Conservation (phyloP, 2,113 vertebrate species). For the Crotalus helleri region DNA sequence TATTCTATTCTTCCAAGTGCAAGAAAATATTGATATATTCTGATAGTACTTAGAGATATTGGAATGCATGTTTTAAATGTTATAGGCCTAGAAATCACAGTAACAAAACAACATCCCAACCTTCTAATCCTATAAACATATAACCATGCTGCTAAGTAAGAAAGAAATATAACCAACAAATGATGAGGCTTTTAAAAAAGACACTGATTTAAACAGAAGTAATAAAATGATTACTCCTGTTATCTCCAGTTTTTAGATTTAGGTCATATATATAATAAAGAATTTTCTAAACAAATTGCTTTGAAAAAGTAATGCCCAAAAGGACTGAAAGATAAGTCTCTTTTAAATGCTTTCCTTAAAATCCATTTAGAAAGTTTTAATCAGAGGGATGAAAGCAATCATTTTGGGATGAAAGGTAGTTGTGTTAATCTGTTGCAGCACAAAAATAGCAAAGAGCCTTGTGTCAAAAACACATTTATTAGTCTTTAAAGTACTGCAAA, state of each 20-base stretch:
- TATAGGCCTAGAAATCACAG: slow-evolving; percentile 23
- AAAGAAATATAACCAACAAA: background rate
- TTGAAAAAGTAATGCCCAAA: slow-evolving; percentile 25
- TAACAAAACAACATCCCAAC: background rate
- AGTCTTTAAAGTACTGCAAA: background rate
- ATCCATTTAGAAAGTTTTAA: background rate
- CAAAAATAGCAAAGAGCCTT: background rate
- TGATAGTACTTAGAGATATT: background rate
- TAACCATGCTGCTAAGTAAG: background rate
- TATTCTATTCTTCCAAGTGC: background rate
- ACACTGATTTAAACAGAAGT: background rate
- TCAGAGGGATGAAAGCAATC: background rate
- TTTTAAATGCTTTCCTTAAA: background rate
- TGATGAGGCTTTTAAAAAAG: background rate
- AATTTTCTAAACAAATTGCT: background rate
- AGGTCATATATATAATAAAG: background rate
- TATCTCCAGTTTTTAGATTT: background rate
- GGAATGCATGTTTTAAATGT: background rate
- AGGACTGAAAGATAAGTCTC: background rate
- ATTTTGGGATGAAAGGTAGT: background rate
- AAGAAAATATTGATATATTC: background rate
- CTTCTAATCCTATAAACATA: background rate
- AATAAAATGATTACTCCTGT: background rate
- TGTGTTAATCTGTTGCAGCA: background rate
- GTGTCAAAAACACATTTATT: background rate